phyloP scores from a whole-genome alignment of 2,113 vertebrate genomes.

The Zeus faber region DNA sequence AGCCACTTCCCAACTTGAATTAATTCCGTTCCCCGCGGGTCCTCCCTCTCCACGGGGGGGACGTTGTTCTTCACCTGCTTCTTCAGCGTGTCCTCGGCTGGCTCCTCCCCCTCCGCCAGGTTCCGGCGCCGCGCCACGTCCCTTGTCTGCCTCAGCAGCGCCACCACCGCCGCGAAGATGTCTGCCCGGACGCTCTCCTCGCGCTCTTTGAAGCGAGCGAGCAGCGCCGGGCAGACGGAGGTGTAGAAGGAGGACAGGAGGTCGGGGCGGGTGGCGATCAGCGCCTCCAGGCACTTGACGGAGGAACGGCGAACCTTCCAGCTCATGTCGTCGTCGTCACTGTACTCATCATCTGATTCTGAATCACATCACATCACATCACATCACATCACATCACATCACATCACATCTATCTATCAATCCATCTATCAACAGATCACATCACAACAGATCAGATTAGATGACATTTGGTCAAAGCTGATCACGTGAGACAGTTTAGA shows the following conservation, averaged over 20 bases:
- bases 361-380: neutral
- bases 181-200: slow-evolving; percentile 99
- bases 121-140: too few species aligned
- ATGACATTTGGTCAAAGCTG: too few species aligned
- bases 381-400: too few species aligned
- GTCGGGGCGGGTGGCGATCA: slow-evolving; percentile 96
- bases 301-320: slow-evolving; percentile 97
- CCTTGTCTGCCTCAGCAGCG: slow-evolving; percentile 96
- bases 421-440: too few species aligned
- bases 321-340: slow-evolving; percentile 98
- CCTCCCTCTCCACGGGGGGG: slow-evolving; percentile 98
- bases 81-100: too few species aligned
- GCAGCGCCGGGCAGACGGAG: slow-evolving; percentile 93
- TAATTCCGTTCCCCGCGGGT: too few species aligned
- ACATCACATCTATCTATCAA: too few species aligned
- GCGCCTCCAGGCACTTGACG: slow-evolving; percentile 94
- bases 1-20: too few species aligned
- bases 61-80: slow-evolving; percentile 96
- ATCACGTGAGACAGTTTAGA: too few species aligned
- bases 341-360: slow-evolving; percentile 97
- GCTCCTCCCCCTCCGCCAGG: too few species aligned
- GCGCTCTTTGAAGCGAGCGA: slow-evolving; percentile 95
- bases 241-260: slow-evolving; percentile 98
- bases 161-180: slow-evolving; percentile 97
- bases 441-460: too few species aligned